Conservation (phyloP, 2,113 vertebrate genomes). For the Varanus salvator region DNA sequence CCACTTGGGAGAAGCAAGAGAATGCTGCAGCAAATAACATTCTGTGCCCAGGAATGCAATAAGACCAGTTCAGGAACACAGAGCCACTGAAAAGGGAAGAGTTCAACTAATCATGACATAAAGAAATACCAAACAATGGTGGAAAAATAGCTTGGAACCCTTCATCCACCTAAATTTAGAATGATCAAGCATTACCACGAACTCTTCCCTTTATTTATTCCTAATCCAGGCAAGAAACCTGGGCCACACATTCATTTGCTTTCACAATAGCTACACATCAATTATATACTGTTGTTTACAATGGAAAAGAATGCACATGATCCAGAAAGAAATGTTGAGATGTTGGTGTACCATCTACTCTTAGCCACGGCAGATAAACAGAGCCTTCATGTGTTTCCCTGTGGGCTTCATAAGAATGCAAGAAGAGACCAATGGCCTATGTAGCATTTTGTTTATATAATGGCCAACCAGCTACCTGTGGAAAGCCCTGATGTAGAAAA, state of each 20-base stretch:
- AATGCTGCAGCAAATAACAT: neutral
- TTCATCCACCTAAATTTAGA: neutral
- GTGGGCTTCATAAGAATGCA: too few relatives aligned
- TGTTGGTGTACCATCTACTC: neutral
- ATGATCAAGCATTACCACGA: neutral
- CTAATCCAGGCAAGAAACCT: neutral
- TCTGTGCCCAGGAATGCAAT: neutral
- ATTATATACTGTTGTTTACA: neutral
- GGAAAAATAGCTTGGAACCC: neutral
- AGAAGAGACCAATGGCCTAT: too few relatives aligned
- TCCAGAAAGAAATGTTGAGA: neutral
- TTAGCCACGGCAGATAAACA: neutral
- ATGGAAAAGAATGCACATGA: neutral
- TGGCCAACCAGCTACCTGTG: too few relatives aligned
- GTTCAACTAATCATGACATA: neutral
- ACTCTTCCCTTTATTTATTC: neutral
- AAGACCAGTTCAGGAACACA: neutral
- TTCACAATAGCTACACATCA: neutral
- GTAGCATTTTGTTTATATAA: too few relatives aligned
- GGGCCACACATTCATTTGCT: neutral
- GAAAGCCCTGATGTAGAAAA: too few relatives aligned
- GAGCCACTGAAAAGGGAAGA: neutral
- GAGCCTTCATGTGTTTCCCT: neutral
- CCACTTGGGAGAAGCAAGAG: neutral
- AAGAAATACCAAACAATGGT: neutral